These are phyloP conservation scores for Drosophila bifasciata DNA, from an alignment of 1,140 invertebrate genomes.

Conservation along the genomic window DNA sequence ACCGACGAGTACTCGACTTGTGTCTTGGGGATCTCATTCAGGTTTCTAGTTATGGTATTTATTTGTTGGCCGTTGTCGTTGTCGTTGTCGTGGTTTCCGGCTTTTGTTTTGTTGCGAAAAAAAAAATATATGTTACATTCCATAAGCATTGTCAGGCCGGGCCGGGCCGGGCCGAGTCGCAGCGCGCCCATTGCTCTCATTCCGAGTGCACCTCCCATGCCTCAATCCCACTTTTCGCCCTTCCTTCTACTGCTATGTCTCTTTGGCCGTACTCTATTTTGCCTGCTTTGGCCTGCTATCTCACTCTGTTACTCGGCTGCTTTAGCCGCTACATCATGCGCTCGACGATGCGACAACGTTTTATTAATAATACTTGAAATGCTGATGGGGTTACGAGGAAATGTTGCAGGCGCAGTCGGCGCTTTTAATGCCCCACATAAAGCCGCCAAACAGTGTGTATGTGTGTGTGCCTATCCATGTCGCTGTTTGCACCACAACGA, in stretches of 20 bases:
- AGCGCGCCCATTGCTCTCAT: constrained; percentile 55
- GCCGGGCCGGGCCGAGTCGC: no score
- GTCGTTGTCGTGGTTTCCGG: constrained; percentile 62
- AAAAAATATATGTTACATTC: constrained; percentile 44
- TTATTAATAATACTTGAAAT: constrained; percentile 67
- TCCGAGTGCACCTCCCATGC: constrained; percentile 16
- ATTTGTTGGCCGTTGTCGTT: constrained; percentile 60
- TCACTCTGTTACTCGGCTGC: neutral
- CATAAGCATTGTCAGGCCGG: constrained; percentile 58
- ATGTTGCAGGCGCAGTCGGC: constrained; percentile 47
- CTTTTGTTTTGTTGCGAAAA: constrained; percentile 60
- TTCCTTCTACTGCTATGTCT: no score
- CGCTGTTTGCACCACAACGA: no score
- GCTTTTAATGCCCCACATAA: constrained; percentile 60
- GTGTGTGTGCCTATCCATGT: neutral
- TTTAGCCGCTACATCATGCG: constrained; percentile 40
- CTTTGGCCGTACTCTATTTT: no score
- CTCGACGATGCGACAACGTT: constrained; percentile 53
- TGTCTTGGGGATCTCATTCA: no score
- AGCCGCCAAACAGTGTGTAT: constrained; percentile 19
- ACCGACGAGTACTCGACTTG: no score
- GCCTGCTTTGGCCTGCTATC: constrained; percentile 7
- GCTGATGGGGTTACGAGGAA: constrained; percentile 59
- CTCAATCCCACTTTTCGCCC: neutral
- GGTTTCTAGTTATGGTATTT: constrained; percentile 35